Percentiles rank a stretch among this genome's conserved stretches.
phyloP scores from a whole-genome alignment of 2,113 vertebrate genomes.

The Periophthalmodon schlosseri region DNA sequence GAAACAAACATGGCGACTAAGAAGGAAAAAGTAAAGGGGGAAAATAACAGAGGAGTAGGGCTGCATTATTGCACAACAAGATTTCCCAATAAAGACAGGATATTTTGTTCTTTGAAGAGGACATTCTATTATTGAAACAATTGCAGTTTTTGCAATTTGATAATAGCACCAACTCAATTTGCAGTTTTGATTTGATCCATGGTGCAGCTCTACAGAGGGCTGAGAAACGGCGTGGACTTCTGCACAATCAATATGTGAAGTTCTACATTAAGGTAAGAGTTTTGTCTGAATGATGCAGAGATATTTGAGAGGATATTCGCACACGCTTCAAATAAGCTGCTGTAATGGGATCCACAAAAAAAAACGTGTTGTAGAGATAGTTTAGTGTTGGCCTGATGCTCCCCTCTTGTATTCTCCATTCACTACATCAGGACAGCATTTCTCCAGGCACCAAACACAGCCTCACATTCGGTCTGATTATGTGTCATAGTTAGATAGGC shows the following conservation, averaged over 20 bases:
- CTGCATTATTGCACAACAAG: no score
- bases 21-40: no score
- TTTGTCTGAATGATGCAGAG: background rate
- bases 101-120: no score
- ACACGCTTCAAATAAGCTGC: background rate
- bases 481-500: conserved; percentile 17
- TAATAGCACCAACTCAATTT: no score
- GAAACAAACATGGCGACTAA: no score
- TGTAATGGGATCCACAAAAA: no score
- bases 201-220: background rate
- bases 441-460: background rate
- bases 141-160: no score
- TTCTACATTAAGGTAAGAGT: background rate
- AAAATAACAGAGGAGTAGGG: no score
- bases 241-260: background rate
- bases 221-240: background rate
- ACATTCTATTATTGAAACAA: no score
- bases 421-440: background rate
- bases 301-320: background rate
- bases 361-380: background rate
- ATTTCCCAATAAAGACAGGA: no score
- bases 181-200: no score
- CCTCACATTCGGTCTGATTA: background rate
- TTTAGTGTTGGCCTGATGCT: background rate
- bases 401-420: background rate